A percentile compares a stretch with the other conserved stretches of the same genome.
phyloP scores from a whole-genome alignment of 2,797 vertebrate species.

The Epinephelus coioides region DNA sequence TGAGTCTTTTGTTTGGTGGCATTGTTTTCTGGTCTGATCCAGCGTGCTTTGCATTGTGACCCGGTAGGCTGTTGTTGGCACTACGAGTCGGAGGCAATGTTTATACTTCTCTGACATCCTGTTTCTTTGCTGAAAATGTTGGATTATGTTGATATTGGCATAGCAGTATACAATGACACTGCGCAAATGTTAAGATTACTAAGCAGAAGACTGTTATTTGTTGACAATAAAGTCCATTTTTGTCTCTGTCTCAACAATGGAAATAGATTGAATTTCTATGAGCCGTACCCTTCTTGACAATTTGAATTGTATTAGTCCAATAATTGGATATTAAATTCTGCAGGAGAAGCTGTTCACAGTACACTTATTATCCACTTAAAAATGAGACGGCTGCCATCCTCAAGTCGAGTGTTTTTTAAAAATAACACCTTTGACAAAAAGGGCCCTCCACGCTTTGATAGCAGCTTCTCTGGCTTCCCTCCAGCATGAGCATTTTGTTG shows the following conservation, averaged over 20 bases:
- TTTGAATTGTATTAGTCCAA: slow-evolving; percentile 1
- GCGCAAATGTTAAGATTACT: neutral
- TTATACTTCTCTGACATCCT: slow-evolving; percentile 53
- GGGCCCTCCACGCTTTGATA: slow-evolving; percentile 1
- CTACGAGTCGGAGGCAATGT: slow-evolving; percentile 40
- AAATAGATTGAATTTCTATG: too few relatives aligned
- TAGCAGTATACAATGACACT: slow-evolving; percentile 13
- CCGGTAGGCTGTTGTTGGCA: slow-evolving; percentile 40
- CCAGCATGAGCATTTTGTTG: slow-evolving; percentile 37
- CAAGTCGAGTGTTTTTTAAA: slow-evolving; percentile 12
- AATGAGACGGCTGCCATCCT: neutral
- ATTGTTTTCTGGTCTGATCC: slow-evolving; percentile 68
- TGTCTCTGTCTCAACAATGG: neutral
- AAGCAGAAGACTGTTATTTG: neutral
- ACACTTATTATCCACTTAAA: neutral
- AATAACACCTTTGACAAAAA: slow-evolving; percentile 6
- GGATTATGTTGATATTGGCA: slow-evolving; percentile 5
- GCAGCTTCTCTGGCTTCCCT: slow-evolving; percentile 34
- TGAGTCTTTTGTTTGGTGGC: slow-evolving; percentile 70
- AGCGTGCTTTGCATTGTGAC: slow-evolving; percentile 57
- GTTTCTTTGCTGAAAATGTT: slow-evolving; percentile 54
- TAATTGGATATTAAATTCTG: slow-evolving; percentile 5
- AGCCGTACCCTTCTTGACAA: neutral
- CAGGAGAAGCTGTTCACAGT: neutral
- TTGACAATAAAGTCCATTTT: neutral